Percentiles rank a stretch among this genome's conserved stretches.
Evolutionary conservation across 2,888 invertebrate genomes (phyloP).

Genomic region (Nephrocerus scutellatus): DNA sequence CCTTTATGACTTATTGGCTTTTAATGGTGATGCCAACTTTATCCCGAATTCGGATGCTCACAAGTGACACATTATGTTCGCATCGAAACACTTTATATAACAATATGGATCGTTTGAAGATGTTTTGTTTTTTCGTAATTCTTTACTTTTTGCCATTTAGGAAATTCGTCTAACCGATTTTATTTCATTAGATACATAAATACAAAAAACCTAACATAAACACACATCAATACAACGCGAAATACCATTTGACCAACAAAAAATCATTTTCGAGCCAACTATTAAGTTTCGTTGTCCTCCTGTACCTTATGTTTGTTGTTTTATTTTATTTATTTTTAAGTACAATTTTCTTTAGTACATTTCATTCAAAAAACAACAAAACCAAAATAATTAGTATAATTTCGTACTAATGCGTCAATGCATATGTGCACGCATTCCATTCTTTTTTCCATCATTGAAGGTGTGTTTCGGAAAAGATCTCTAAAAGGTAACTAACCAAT

Average conservation of each 20-base stretch:
- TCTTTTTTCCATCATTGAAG: slow-evolving; percentile 55
- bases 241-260: slow-evolving; percentile 13
- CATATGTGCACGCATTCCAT: slow-evolving; percentile 54
- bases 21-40: no score
- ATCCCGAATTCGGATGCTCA: no score
- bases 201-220: no score
- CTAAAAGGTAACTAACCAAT: slow-evolving; percentile 79
- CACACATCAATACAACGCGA: slow-evolving; percentile 12
- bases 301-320: slow-evolving; percentile 5
- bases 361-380: slow-evolving; percentile 23
- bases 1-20: no score
- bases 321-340: slow-evolving; percentile 13
- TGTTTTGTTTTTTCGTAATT: no score
- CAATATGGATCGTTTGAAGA: no score
- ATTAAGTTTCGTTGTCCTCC: slow-evolving; percentile 19
- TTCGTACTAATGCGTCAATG: slow-evolving; percentile 50
- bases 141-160: no score
- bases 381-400: slow-evolving; percentile 46
- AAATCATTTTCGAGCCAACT: slow-evolving; percentile 30
- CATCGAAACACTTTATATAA: no score
- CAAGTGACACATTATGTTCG: no score
- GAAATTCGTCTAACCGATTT: no score
- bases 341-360: slow-evolving; percentile 17
- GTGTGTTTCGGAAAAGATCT: slow-evolving; percentile 95
- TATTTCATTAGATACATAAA: no score